A percentile compares a stretch with the other conserved stretches of the same genome.
Evolutionary conservation across 2,797 vertebrate genomes (phyloP).

Genomic region (Sebastes vulpes): DNA sequence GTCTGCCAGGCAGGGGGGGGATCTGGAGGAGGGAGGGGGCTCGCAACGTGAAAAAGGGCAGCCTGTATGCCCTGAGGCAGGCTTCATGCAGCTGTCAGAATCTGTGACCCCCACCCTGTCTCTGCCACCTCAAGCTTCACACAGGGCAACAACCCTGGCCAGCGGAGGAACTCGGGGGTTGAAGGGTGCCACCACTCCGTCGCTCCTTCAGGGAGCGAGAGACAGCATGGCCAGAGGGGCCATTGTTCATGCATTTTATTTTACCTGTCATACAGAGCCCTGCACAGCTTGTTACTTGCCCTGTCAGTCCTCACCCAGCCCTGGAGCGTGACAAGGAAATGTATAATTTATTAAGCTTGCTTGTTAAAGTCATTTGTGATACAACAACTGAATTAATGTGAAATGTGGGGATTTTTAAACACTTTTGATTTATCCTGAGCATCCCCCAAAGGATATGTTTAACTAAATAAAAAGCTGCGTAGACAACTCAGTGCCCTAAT

Average conservation of each 20-base stretch:
- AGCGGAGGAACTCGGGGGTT: constrained; percentile 13
- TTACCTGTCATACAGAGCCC: constrained; percentile 34
- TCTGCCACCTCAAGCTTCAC: constrained; percentile 36
- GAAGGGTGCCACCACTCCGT: constrained; percentile 1
- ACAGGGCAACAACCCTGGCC: constrained; percentile 23
- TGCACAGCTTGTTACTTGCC: not conserved
- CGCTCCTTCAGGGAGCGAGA: not conserved
- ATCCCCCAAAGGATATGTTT: not conserved
- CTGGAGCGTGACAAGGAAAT: not conserved
- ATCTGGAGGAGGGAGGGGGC: not conserved
- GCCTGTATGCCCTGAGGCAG: constrained; percentile 38
- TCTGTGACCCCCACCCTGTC: constrained; percentile 24
- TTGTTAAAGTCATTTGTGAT: constrained; percentile 12
- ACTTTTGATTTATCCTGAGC: not conserved
- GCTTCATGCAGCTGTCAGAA: constrained; percentile 70
- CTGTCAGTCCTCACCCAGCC: not conserved
- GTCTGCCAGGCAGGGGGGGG: constrained; percentile 38
- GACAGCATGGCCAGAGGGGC: not conserved
- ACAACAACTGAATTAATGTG: constrained; percentile 2
- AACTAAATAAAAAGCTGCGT: not conserved
- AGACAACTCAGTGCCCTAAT: not conserved
- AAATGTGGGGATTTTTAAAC: not conserved
- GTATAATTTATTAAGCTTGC: constrained; percentile 1
- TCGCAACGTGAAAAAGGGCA: constrained; percentile 46
- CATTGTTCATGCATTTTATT: constrained; percentile 28